Base-by-base conservation (phyloP, 2,113 vertebrate species). In the Eubucco bourcierii region DNA sequence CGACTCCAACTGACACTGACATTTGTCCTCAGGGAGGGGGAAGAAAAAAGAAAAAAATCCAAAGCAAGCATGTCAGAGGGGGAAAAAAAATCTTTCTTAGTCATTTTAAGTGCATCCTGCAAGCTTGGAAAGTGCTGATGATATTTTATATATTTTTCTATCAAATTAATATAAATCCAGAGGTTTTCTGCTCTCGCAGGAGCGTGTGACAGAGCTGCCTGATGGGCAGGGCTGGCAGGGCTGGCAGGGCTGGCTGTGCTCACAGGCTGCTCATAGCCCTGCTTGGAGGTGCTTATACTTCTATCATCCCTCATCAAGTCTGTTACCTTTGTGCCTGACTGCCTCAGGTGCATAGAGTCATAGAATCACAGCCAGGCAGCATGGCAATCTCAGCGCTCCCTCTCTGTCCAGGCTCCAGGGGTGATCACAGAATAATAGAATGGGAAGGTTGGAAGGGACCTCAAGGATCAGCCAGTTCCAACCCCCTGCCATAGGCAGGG, bases 201-300 rank as follows among this genome's bases (percentile, higher is more conserved):
- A 10, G 9, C 13, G 9, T 10, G 19, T 29, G 61, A 21, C 47
- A 78, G 80, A 70, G 19, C n/a, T 10, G 12, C 11, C 17, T 23
- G 25, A 25, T 3, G 33, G n/a, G 37, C 0, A 0, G 34, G 61
- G 46, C 75, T 74, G 74, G 37, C 0, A 0, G 34, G 61, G 46
- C 75, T 74, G 74, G 12, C 56, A 25, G 41, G 16, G 6, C 78
- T 76, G 64, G 15, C 47, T 27, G 28, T 5, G 4, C 63, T 52
- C 63, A 44, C 24, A 23, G 12, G 0, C 15, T 53, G 15, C 18
- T 24, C 59, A 33, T 1, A 1, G 29, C 70, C 28, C 41, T 64
- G 0, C 34, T 29, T 41, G 41, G 28, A 68, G 39, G 10, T n/a
- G 14, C 6, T 53, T 61, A 47, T 20, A 39, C 50, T 29, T n/a